Conservation (phyloP, 1,140 invertebrate genomes). For the Goniozus legneri region DNA sequence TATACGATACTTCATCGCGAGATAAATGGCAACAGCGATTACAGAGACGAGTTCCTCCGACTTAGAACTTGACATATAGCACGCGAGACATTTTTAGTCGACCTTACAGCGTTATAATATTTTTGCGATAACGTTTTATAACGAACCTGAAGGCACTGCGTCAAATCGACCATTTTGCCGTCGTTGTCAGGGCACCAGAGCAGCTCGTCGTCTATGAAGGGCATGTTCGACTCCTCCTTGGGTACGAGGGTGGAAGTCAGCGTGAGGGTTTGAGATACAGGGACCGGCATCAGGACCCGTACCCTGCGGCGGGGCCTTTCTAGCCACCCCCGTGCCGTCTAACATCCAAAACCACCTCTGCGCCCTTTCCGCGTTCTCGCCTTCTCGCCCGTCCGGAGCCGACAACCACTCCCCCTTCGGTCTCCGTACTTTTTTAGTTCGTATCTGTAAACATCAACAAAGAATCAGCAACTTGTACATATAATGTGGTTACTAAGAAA, state of each 20-base stretch:
- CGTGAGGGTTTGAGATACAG: conserved; percentile 51
- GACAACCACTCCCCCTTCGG: not conserved
- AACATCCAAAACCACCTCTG: conserved; percentile 50
- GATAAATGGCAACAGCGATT: too few species aligned
- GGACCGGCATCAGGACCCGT: conserved; percentile 55
- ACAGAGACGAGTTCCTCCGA: too few species aligned
- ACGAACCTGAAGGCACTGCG: conserved; percentile 79
- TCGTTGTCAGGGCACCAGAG: conserved; percentile 90
- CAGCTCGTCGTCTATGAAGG: conserved; percentile 90
- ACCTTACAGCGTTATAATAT: too few species aligned
- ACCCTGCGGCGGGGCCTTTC: conserved; percentile 51
- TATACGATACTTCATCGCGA: too few species aligned
- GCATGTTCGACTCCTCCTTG: conserved; percentile 67
- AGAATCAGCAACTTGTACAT: not conserved
- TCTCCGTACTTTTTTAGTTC: not conserved
- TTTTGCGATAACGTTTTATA: too few species aligned
- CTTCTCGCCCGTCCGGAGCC: conserved; percentile 9
- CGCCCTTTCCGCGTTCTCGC: conserved; percentile 21
- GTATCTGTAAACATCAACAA: not conserved
- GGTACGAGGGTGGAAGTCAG: conserved; percentile 51
- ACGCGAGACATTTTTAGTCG: too few species aligned
- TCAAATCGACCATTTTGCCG: conserved; percentile 86
- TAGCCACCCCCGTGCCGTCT: conserved; percentile 53
- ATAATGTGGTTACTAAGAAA: not conserved
- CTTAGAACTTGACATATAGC: too few species aligned